A percentile compares a stretch with the other conserved stretches of the same genome.
These are phyloP conservation scores for Cosmia pyralina DNA, from an alignment of 2,888 invertebrate genomes.

Conservation along the genomic window DNA sequence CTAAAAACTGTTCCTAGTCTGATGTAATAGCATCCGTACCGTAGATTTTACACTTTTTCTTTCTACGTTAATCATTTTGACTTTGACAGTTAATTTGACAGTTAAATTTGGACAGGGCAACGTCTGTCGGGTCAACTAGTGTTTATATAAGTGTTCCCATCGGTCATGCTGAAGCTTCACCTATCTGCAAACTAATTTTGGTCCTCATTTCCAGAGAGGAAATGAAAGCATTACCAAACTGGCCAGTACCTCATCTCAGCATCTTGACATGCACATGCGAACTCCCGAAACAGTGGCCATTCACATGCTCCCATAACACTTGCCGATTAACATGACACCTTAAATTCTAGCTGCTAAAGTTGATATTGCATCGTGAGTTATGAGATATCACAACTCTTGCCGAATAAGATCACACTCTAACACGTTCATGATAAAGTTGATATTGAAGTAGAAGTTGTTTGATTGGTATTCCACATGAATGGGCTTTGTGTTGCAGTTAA, in stretches of 20 bases:
- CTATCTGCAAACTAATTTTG: background rate
- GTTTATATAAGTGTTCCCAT: too few species aligned
- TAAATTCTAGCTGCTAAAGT: background rate
- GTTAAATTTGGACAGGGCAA: too few species aligned
- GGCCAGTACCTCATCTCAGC: constrained; percentile 16
- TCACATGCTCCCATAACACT: constrained; percentile 23
- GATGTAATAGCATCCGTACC: too few species aligned
- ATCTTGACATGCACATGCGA: constrained; percentile 58
- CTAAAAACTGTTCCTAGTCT: too few species aligned
- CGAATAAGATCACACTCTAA: constrained; percentile 33
- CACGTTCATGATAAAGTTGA: background rate
- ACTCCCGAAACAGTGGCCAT: constrained; percentile 57
- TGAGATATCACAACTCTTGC: background rate
- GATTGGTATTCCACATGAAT: constrained; percentile 67
- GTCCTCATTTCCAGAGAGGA: constrained; percentile 24
- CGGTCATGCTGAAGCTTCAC: background rate
- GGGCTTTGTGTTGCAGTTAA: constrained; percentile 63
- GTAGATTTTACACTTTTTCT: too few species aligned
- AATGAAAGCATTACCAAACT: constrained; percentile 29
- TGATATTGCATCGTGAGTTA: constrained; percentile 2
- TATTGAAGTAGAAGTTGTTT: constrained; percentile 17
- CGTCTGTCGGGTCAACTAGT: too few species aligned
- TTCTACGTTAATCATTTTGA: too few species aligned
- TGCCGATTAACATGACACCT: constrained; percentile 18
- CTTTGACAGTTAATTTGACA: too few species aligned